phyloP scores from a whole-genome alignment of 2,113 vertebrate genomes.

The Hippolais icterina region DNA sequence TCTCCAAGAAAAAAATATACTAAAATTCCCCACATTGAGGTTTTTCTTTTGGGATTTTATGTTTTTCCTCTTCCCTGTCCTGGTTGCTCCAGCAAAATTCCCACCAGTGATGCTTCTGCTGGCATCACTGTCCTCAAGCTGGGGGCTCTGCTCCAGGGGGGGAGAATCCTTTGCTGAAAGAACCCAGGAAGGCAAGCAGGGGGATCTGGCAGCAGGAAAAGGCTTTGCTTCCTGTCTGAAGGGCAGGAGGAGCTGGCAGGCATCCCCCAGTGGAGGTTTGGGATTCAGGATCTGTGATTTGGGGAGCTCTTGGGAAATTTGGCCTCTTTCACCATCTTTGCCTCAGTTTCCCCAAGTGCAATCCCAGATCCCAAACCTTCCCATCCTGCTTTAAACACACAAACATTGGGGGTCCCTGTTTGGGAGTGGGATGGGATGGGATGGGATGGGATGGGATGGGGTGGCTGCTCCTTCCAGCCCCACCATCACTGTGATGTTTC shows the following conservation, averaged over 20 bases:
- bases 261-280: not conserved
- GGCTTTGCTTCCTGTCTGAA: not conserved
- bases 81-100: not conserved
- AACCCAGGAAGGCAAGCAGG: not conserved
- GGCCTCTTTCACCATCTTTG: not conserved
- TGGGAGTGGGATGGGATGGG: not conserved
- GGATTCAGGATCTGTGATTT: not conserved
- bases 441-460: not conserved
- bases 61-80: not conserved
- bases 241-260: not conserved
- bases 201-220: not conserved
- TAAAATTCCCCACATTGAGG: accelerated
- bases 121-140: accelerated
- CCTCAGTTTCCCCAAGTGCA: not conserved
- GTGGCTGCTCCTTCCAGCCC: not conserved
- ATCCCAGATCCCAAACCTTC: not conserved
- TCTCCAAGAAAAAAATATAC: not conserved
- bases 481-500: not conserved
- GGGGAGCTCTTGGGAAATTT: not conserved
- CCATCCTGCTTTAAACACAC: not conserved
- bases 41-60: not conserved
- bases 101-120: not conserved
- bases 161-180: not conserved
- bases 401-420: accelerated
- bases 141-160: not conserved